phyloP scores from a whole-genome alignment of 2,113 vertebrate species.

The Siphamia tubifer region DNA sequence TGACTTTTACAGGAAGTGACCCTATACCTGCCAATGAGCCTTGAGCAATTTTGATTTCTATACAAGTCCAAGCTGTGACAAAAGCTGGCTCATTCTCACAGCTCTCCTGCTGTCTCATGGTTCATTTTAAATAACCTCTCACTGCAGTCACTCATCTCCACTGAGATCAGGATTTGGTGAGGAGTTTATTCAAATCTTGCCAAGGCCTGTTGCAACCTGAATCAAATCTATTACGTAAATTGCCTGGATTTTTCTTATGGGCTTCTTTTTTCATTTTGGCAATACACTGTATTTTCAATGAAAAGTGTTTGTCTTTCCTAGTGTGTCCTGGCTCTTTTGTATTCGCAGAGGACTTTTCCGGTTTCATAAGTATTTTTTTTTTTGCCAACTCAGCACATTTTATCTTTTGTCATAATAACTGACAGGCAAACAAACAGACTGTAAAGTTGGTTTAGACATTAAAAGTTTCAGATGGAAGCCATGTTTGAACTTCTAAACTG shows the following conservation, averaged over 20 bases:
- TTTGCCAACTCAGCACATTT: neutral
- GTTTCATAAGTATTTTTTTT: neutral
- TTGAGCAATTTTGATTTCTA: neutral
- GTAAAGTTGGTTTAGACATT: neutral
- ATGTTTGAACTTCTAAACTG: slow-evolving; percentile 20
- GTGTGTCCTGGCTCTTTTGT: neutral
- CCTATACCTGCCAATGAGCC: no score
- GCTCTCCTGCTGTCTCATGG: neutral
- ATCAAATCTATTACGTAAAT: slow-evolving; percentile 41
- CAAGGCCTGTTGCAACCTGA: slow-evolving; percentile 32
- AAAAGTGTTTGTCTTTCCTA: slow-evolving; percentile 21
- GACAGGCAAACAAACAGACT: neutral
- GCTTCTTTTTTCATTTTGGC: slow-evolving; percentile 15
- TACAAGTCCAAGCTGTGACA: slow-evolving; percentile 1
- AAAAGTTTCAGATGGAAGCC: neutral
- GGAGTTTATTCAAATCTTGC: slow-evolving; percentile 23
- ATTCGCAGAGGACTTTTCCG: neutral
- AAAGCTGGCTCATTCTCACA: neutral
- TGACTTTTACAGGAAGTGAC: no score
- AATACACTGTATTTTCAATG: neutral
- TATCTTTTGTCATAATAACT: neutral
- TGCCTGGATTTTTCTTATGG: slow-evolving; percentile 19
- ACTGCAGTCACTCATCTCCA: neutral
- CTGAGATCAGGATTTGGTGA: slow-evolving; percentile 11
- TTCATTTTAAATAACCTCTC: neutral